phyloP scores from a whole-genome alignment of 2,113 vertebrate genomes.

The Silurus glanis region DNA sequence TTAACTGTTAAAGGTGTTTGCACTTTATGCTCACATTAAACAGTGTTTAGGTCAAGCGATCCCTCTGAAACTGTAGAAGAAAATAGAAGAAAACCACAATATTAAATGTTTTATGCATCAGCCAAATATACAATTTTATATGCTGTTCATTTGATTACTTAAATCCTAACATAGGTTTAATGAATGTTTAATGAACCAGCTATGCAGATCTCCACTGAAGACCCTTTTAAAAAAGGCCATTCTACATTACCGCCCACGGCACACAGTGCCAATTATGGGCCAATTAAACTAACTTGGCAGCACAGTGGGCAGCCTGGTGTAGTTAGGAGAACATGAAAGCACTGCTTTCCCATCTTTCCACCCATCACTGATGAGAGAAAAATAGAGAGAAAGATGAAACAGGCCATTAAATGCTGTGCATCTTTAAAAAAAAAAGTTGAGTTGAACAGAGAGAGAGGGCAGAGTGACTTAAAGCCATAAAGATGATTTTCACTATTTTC shows the following conservation, averaged over 20 bases:
- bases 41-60: background rate
- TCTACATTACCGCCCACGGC: constrained; percentile 8
- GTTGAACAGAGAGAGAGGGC: background rate
- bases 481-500: background rate
- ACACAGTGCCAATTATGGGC: constrained; percentile 36
- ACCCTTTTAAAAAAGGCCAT: constrained; percentile 20
- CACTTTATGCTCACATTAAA: background rate
- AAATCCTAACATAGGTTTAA: constrained; percentile 21
- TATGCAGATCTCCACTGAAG: constrained; percentile 11
- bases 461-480: background rate
- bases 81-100: background rate
- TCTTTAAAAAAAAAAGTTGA: constrained; percentile 13
- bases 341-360: constrained; percentile 5
- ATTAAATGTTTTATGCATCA: constrained; percentile 9
- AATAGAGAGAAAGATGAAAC: background rate
- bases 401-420: constrained; percentile 19
- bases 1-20: background rate
- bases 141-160: constrained; percentile 12
- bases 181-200: background rate
- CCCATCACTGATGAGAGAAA: constrained; percentile 2
- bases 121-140: background rate
- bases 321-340: constrained; percentile 29
- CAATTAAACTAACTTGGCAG: constrained; percentile 34
- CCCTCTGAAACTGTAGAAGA: background rate
- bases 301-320: constrained; percentile 29